phyloP scores from a whole-genome alignment of 2,113 vertebrate species.

The Gasterosteus nipponicus region DNA sequence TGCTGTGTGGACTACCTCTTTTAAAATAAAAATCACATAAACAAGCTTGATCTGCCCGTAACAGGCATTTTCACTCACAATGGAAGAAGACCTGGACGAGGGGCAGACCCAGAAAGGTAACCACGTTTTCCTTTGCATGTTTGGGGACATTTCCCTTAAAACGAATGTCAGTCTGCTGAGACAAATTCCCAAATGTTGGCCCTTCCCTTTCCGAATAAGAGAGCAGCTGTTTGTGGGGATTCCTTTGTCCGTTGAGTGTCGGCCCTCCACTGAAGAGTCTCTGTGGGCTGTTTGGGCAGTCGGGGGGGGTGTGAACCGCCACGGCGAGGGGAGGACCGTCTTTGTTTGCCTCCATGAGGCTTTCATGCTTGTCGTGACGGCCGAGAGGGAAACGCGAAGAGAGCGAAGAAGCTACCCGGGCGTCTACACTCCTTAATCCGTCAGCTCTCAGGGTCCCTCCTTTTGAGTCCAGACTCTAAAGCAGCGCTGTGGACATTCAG shows the following conservation, averaged over 20 bases:
- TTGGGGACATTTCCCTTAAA: slow-evolving; percentile 9
- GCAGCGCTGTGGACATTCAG: not conserved
- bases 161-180: slow-evolving; percentile 35
- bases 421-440: slow-evolving; percentile 33
- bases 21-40: not conserved
- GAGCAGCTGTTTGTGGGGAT: slow-evolving; percentile 70
- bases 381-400: slow-evolving; percentile 42
- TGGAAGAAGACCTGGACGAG: slow-evolving; percentile 99
- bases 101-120: slow-evolving; percentile 99
- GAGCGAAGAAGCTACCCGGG: slow-evolving; percentile 23
- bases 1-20: slow-evolving; percentile 71
- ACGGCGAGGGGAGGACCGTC: slow-evolving; percentile 57
- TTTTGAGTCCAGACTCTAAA: slow-evolving; percentile 40
- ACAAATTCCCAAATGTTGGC: slow-evolving; percentile 42
- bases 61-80: slow-evolving; percentile 72
- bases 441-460: slow-evolving; percentile 27
- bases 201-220: slow-evolving; percentile 36
- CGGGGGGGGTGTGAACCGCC: slow-evolving; percentile 68
- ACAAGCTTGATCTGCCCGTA: slow-evolving; percentile 31
- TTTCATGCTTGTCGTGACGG: slow-evolving; percentile 79
- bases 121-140: slow-evolving; percentile 25
- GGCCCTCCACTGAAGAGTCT: slow-evolving; percentile 59
- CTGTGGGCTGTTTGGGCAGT: slow-evolving; percentile 47
- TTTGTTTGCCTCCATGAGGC: slow-evolving; percentile 87
- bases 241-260: slow-evolving; percentile 72